Conservation (phyloP, 2,888 invertebrate genomes). For the Lissonota sp. region DNA sequence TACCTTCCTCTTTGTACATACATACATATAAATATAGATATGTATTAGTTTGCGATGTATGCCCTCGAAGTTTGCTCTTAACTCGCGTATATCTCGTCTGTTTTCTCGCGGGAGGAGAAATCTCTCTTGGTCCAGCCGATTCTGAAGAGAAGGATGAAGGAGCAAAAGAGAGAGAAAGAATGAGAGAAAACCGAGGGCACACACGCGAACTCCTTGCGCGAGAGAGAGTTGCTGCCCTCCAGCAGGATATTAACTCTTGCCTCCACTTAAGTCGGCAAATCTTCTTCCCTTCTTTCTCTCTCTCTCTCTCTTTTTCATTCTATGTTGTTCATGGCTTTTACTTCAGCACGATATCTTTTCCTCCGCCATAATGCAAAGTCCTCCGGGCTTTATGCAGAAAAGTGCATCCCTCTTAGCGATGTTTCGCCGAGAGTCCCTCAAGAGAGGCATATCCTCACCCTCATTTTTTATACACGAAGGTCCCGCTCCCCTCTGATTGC, state of each 20-base stretch:
- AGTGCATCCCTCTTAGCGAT: constrained; percentile 11
- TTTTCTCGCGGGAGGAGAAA: constrained; percentile 39
- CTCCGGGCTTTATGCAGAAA: constrained; percentile 28
- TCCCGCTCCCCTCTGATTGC: constrained; percentile 14
- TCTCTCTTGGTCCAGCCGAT: constrained; percentile 55
- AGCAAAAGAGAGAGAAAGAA: neutral
- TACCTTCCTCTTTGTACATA: constrained; percentile 45
- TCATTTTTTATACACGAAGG: constrained; percentile 6
- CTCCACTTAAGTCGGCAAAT: constrained; percentile 46
- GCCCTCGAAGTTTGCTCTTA: constrained; percentile 35
- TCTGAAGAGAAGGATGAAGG: neutral
- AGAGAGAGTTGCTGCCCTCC: constrained; percentile 58
- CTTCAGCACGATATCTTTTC: constrained; percentile 39
- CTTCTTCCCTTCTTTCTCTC: constrained; percentile 29
- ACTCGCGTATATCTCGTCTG: constrained; percentile 49
- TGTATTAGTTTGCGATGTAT: constrained; percentile 21
- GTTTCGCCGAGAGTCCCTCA: neutral
- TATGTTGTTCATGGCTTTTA: constrained; percentile 7
- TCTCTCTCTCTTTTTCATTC: constrained; percentile 2
- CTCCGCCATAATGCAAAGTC: constrained; percentile 5
- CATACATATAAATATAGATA: constrained; percentile 16
- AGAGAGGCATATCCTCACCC: neutral
- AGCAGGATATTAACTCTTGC: constrained; percentile 67
- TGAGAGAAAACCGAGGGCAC: constrained; percentile 65
- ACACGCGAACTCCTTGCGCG: constrained; percentile 67